Percentiles rank a stretch among this genome's conserved stretches.
These are phyloP conservation scores for Neodontobutis hainanensis DNA, from an alignment of 2,113 vertebrate genomes.

Conservation along the genomic window DNA sequence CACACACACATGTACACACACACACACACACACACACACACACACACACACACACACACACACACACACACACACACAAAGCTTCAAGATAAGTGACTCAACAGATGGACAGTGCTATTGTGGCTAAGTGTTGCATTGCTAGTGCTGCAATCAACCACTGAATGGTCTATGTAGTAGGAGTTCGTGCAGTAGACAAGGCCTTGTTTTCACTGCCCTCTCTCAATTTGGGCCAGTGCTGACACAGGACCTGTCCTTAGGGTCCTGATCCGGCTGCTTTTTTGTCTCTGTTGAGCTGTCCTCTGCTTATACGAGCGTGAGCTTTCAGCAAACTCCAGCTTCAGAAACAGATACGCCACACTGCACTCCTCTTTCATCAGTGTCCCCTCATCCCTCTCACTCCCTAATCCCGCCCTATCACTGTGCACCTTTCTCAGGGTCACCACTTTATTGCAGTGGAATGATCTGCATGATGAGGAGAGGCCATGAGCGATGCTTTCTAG, in stretches of 20 bases:
- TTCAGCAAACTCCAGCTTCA: constrained; percentile 33
- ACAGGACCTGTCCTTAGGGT: constrained; percentile 62
- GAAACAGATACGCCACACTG: constrained; percentile 42
- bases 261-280: constrained; percentile 50
- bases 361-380: not conserved
- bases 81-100: constrained; percentile 65
- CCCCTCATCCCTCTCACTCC: constrained; percentile 4
- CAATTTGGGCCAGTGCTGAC: constrained; percentile 75
- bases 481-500: constrained; percentile 8
- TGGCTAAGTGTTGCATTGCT: constrained; percentile 60
- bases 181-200: constrained; percentile 46
- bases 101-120: constrained; percentile 71
- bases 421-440: constrained; percentile 12
- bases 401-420: not conserved
- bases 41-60: too few species aligned
- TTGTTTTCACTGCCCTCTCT: constrained; percentile 62
- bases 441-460: constrained; percentile 23
- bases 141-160: constrained; percentile 63
- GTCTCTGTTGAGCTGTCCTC: constrained; percentile 59
- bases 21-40: too few species aligned
- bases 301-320: constrained; percentile 56
- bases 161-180: constrained; percentile 59
- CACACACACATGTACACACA: too few species aligned
- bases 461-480: constrained; percentile 14
- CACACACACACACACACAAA: too few species aligned